phyloP scores from a whole-genome alignment of 2,888 invertebrate species.

The Nomada goodeniana region DNA sequence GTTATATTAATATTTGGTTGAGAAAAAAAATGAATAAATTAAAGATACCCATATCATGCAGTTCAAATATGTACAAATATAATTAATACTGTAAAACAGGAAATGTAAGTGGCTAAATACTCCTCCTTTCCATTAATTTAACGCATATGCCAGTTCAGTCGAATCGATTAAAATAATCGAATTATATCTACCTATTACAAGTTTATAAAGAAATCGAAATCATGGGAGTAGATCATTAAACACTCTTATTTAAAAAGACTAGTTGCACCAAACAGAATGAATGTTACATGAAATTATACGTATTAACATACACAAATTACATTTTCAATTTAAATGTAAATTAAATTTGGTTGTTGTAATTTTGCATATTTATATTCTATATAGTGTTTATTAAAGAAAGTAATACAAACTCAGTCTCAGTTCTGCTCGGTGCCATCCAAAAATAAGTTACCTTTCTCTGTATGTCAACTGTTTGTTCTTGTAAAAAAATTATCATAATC shows the following conservation, averaged over 20 bases:
- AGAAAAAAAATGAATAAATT: conserved; percentile 52
- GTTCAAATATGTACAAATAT: conserved; percentile 57
- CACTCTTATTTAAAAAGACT: conserved; percentile 41
- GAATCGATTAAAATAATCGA: conserved; percentile 30
- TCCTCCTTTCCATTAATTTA: conserved; percentile 32
- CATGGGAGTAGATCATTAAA: conserved; percentile 30
- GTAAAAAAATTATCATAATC: conserved; percentile 56
- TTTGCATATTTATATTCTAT: conserved; percentile 32
- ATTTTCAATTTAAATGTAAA: conserved; percentile 37
- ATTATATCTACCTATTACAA: conserved; percentile 32
- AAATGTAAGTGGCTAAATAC: conserved; percentile 49
- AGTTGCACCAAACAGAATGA: conserved; percentile 62
- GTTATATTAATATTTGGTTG: conserved; percentile 63
- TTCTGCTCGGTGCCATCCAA: conserved; percentile 62
- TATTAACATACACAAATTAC: not conserved
- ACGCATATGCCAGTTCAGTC: conserved; percentile 43
- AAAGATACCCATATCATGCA: conserved; percentile 52
- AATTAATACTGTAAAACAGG: conserved; percentile 65
- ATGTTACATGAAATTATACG: conserved; percentile 28
- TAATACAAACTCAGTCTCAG: conserved; percentile 60
- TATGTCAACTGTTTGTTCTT: conserved; percentile 46
- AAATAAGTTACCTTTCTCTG: conserved; percentile 52
- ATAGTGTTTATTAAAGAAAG: conserved; percentile 50
- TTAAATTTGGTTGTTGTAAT: conserved; percentile 6
- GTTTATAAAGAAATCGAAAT: conserved; percentile 33